A percentile compares a stretch with the other conserved stretches of the same genome.
phyloP scores from a whole-genome alignment of 2,113 vertebrate species.

The Heterotilapia buettikoferi region DNA sequence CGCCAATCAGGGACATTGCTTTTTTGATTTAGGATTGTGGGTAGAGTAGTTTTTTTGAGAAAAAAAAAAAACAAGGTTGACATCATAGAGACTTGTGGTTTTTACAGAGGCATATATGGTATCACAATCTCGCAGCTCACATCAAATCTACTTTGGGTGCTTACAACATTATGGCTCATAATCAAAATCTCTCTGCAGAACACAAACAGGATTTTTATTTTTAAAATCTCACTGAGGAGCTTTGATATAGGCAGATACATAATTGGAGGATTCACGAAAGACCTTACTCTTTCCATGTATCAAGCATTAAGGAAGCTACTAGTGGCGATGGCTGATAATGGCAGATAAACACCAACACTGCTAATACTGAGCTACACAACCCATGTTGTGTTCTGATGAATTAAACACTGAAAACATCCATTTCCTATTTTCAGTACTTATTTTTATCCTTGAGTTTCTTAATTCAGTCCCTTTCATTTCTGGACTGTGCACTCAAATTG shows the following conservation, averaged over 20 bases:
- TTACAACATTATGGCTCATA: not conserved
- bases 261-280: not conserved
- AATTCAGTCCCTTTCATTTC: not conserved
- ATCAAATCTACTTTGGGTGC: not conserved
- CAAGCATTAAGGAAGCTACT: not conserved
- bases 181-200: not conserved
- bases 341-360: not conserved
- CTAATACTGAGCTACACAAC: not conserved
- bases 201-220: not conserved
- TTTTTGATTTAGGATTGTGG: not conserved
- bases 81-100: not conserved
- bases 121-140: not conserved
- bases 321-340: rapidly evolving
- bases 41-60: not conserved
- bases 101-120: not conserved
- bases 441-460: not conserved
- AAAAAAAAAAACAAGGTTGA: not conserved
- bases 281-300: not conserved
- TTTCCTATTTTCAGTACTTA: not conserved
- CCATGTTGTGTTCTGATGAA: not conserved
- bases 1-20: rapidly evolving
- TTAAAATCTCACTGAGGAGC: not conserved
- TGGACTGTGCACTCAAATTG: not conserved
- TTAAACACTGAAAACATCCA: not conserved
- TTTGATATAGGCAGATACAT: not conserved